Base-by-base conservation (phyloP, 1,140 invertebrate species). In the Drosophila arawakana region DNA sequence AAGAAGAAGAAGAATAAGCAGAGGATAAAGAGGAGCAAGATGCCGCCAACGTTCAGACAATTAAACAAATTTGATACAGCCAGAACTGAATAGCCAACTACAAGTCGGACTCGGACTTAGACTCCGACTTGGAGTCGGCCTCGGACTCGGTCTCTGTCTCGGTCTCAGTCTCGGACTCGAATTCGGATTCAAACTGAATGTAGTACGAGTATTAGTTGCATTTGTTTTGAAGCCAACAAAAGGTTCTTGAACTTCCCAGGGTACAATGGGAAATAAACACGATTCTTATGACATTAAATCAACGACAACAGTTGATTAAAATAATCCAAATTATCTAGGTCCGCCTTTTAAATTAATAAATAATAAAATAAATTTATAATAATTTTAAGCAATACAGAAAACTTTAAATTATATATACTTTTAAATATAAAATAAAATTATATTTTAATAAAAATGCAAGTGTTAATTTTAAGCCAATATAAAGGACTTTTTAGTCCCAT, bases 51-150 rank as follows among this genome's bases (percentile, higher is more conserved):
- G 62, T 57, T 61, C 80, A 80, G 82, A 88, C 82, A 85, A 85
- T 85, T 85, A 85, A 85, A 88, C 82, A 85, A 85, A 85, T 85
- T 85, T 85, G 82, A 85, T 85, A 85, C 83, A 85, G 82, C 68
- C 76, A 69, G 34, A 74, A 65, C 25, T 30, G 25, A 30, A 15
- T 35, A 13, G 15, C 3, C 13, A 18, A 49, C 11, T 52, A 8
- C 46, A 30, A 10, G 21, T 60, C 1, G 5, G 39, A 57, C 54
- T 57, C 8, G 1, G 11, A 41, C 10, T 11, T n/a, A 7, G 11
- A 13, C 50, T 54, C n/a, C 35, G n/a, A 46, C 50, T 57, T 2
- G 54, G n/a, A n/a, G n/a, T 11, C 41, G n/a, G 3, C 8, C 5
- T 6, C n/a, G n/a, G 3, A 8, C 5, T 6, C n/a, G 34, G 4